These are phyloP conservation scores for Borostomias antarcticus DNA, from an alignment of 2,797 vertebrate genomes.

Conservation along the genomic window DNA sequence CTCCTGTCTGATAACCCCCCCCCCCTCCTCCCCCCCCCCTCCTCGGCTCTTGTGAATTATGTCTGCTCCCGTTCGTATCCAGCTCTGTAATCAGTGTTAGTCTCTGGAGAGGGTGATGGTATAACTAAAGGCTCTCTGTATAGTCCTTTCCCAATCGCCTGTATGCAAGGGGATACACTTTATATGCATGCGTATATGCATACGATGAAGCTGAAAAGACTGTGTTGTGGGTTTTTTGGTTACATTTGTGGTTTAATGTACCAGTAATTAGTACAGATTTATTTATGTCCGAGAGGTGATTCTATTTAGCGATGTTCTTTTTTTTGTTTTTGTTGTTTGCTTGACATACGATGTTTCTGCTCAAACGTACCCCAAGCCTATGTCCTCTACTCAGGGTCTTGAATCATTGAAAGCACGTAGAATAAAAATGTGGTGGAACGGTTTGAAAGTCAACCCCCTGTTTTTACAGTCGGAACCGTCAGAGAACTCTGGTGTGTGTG, in stretches of 20 bases:
- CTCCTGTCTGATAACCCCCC: conserved; percentile 69
- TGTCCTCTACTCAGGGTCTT: conserved; percentile 78
- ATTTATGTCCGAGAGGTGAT: conserved; percentile 74
- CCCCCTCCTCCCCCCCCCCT: conserved; percentile 29
- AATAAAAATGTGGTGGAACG: conserved; percentile 51
- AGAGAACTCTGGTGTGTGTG: conserved; percentile 11
- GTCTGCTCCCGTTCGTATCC: conserved; percentile 61
- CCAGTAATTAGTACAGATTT: conserved; percentile 55
- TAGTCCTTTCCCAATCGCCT: conserved; percentile 61
- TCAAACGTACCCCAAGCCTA: conserved; percentile 69
- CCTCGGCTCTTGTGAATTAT: conserved; percentile 53
- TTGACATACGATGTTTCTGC: conserved; percentile 48
- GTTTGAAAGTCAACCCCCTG: conserved; percentile 7
- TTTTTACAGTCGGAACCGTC: conserved; percentile 8
- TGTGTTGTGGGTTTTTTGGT: conserved; percentile 49
- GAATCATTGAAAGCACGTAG: conserved; percentile 70
- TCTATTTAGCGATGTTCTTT: conserved; percentile 52
- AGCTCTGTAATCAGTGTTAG: conserved; percentile 69
- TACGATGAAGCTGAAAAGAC: conserved; percentile 74
- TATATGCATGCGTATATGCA: conserved; percentile 78
- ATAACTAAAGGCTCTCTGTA: conserved; percentile 66
- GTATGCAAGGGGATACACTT: conserved; percentile 71
- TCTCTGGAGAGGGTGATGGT: conserved; percentile 65
- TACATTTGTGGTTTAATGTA: conserved; percentile 68
- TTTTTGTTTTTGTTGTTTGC: conserved; percentile 52